Conservation (phyloP, 2,113 vertebrate genomes). For the Halichoeres trimaculatus region DNA sequence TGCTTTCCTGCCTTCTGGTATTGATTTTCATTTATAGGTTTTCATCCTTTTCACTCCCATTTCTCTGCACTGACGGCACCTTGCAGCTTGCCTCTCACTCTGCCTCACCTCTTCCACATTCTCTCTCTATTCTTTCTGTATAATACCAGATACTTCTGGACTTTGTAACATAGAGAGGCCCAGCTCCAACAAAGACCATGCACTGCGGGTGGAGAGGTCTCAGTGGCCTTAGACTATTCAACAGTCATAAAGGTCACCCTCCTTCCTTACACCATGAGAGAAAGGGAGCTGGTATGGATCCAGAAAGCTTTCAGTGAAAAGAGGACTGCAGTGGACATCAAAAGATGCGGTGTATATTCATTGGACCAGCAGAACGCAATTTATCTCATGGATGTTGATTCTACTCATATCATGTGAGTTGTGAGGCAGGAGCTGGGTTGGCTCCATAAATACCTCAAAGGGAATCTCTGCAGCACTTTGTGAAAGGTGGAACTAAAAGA, state of each 20-base stretch:
- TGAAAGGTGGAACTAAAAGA: constrained; percentile 5
- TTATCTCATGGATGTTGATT: constrained; percentile 42
- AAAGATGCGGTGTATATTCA: constrained; percentile 46
- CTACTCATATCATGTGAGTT: constrained; percentile 50
- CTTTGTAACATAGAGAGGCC: constrained; percentile 45
- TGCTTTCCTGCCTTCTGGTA: constrained; percentile 83
- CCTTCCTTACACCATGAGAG: constrained; percentile 32
- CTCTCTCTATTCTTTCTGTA: constrained; percentile 66
- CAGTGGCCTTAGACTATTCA: constrained; percentile 48
- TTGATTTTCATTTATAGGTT: constrained; percentile 88
- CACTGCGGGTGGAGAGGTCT: constrained; percentile 63
- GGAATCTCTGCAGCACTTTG: constrained; percentile 3
- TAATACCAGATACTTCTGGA: constrained; percentile 63
- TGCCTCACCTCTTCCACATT: constrained; percentile 63
- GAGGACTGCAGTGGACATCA: constrained; percentile 27
- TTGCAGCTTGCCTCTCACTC: constrained; percentile 76
- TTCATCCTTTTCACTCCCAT: constrained; percentile 85
- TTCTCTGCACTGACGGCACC: constrained; percentile 79
- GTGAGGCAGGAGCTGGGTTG: constrained; percentile 38
- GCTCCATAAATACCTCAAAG: constrained; percentile 42
- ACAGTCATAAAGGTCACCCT: constrained; percentile 64
- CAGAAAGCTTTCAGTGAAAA: constrained; percentile 56
- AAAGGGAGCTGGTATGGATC: constrained; percentile 62
- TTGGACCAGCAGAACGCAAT: constrained; percentile 13
- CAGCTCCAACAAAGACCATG: constrained; percentile 57